These are phyloP conservation scores for Endomychus coccineus DNA, from an alignment of 2,888 invertebrate species.

Conservation along the genomic window DNA sequence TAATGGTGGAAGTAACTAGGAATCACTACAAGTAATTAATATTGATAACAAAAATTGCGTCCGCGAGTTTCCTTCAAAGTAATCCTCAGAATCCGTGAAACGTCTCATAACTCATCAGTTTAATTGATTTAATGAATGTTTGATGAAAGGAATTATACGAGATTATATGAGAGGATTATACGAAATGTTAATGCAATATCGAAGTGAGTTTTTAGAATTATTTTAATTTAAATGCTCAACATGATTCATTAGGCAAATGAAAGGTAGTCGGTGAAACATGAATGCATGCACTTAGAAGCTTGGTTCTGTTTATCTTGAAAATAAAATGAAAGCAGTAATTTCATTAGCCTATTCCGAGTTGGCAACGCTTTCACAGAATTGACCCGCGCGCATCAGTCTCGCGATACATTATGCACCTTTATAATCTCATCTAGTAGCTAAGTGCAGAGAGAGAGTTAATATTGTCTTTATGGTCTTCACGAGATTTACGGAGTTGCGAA, in stretches of 20 bases:
- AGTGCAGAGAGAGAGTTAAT: constrained; percentile 33
- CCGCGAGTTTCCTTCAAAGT: no score
- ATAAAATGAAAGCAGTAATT: constrained; percentile 32
- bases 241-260: constrained; percentile 31
- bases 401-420: constrained; percentile 31
- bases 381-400: constrained; percentile 28
- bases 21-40: no score
- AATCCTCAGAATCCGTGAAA: no score
- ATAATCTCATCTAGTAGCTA: constrained; percentile 13
- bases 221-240: constrained; percentile 29
- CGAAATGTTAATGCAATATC: no score
- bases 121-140: no score
- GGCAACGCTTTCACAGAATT: constrained; percentile 26
- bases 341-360: constrained; percentile 28
- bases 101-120: no score
- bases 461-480: constrained; percentile 40
- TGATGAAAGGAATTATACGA: no score
- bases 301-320: constrained; percentile 29
- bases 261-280: constrained; percentile 29
- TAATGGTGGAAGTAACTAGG: no score
- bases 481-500: constrained; percentile 40
- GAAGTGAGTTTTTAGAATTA: no score
- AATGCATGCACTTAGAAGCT: constrained; percentile 31
- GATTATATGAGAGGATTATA: no score
- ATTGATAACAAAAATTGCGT: no score